These are phyloP conservation scores for Formica exsecta DNA, from an alignment of 1,140 invertebrate species.

Conservation along the genomic window DNA sequence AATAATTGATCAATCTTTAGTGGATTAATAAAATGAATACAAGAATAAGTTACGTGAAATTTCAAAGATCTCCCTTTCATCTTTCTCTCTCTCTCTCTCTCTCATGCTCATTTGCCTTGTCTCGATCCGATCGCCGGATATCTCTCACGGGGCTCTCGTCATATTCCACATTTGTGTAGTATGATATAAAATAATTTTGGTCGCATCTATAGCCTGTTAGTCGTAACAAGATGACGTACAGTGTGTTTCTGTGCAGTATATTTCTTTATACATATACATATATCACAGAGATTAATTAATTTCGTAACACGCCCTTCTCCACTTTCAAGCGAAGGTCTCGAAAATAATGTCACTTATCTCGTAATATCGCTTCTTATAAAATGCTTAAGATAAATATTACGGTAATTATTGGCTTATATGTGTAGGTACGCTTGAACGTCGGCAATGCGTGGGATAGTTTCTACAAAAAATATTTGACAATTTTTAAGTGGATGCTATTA, in stretches of 20 bases:
- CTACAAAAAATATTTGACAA: constrained; percentile 76
- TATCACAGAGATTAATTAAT: constrained; percentile 80
- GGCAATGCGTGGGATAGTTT: constrained; percentile 58
- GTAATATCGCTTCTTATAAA: constrained; percentile 68
- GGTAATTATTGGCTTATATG: constrained; percentile 48
- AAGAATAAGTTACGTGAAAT: too few relatives aligned
- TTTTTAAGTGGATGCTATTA: constrained; percentile 71
- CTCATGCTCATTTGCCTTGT: too few relatives aligned
- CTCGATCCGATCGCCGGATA: not conserved
- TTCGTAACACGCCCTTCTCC: constrained; percentile 61
- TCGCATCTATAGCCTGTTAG: constrained; percentile 69
- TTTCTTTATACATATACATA: constrained; percentile 72
- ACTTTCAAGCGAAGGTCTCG: constrained; percentile 66
- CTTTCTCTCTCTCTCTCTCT: not conserved
- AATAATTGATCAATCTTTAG: too few relatives aligned
- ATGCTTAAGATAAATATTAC: constrained; percentile 70
- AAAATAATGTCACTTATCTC: constrained; percentile 74
- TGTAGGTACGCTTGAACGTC: constrained; percentile 57
- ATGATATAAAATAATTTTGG: constrained; percentile 74
- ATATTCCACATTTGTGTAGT: constrained; percentile 10
- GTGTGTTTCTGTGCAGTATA: constrained; percentile 56
- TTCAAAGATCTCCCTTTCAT: too few relatives aligned
- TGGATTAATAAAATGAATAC: too few relatives aligned
- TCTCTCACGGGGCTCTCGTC: too few relatives aligned
- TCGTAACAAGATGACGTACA: constrained; percentile 63